These are phyloP conservation scores for Heteronetta atricapilla DNA, from an alignment of 2,113 vertebrate genomes.

Conservation along the genomic window DNA sequence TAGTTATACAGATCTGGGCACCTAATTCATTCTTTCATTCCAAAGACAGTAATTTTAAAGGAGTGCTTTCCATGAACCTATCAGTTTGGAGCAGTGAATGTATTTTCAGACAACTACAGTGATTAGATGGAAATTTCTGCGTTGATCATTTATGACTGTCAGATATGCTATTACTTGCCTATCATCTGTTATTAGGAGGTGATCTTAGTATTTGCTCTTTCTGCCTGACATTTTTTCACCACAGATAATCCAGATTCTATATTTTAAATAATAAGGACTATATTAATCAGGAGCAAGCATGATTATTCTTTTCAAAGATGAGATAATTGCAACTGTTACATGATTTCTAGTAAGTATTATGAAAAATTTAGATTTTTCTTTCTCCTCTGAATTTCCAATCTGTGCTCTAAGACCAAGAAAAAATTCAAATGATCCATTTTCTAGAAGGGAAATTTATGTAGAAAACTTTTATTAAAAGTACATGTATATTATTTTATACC, in stretches of 20 bases:
- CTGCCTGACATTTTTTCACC: neutral
- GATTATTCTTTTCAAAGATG: neutral
- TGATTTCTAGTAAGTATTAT: neutral
- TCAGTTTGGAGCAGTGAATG: neutral
- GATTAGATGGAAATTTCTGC: slow-evolving; percentile 14
- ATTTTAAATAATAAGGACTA: neutral
- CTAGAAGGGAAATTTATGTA: neutral
- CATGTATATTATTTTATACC: neutral
- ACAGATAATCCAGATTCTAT: neutral
- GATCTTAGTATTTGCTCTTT: slow-evolving; percentile 3
- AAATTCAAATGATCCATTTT: neutral
- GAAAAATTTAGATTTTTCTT: neutral
- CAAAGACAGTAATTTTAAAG: slow-evolving; percentile 24
- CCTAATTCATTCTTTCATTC: slow-evolving; percentile 21
- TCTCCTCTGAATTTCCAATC: neutral
- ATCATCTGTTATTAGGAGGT: neutral
- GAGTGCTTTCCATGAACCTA: neutral
- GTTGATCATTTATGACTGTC: slow-evolving; percentile 22
- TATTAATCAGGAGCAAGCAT: neutral
- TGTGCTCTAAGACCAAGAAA: rapidly evolving
- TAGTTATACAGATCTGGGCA: neutral
- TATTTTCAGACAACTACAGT: slow-evolving; percentile 12
- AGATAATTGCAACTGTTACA: neutral
- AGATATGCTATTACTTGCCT: neutral
- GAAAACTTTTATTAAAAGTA: neutral